Base-by-base conservation (phyloP, 2,797 vertebrate species). In the Alouatta caraya region DNA sequence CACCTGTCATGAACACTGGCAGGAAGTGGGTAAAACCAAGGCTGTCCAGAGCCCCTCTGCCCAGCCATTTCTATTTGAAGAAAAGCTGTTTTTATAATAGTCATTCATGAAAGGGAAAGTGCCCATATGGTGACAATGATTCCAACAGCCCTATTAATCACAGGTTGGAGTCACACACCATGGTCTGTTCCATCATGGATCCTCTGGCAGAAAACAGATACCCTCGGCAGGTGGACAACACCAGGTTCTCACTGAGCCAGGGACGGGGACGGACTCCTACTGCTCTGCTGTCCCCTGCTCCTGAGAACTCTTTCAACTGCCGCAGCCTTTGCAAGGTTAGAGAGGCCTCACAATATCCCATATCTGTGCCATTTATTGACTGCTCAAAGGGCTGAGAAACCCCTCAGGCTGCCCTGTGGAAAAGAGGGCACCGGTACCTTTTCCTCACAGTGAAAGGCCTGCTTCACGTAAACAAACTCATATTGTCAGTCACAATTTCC, bases 331-430 rank as follows among this genome's bases (percentile, higher is more conserved):
- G 88, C 67, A 95, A 76, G 57, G 28, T 67, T 86, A 24, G 88
- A 86, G 91, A 94, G 80, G 70, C 33, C 64, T 97, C 78, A 93
- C 52, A 88, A 64, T 80, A 42, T 85, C 67, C 67, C 70, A 73
- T 57, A 93, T 75, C 94, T 95, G 87, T 95, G 72, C n/a, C 6
- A 93, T 95, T 96, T 94, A 88, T 89, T 90, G 92, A 42, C 52
- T 42, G 30, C 88, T 83, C 26, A 28, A 93, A 96, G 88, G 48
- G 57, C 90, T 81, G 80, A 79, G 92, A 80, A 73, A 78, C 50
- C 88, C 90, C 55, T 83, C 0, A 0, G 42, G n/a, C 88, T 5
- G 42, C 81, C 78, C 55, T 22, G 26, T 5, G 33, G 61, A 81
- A 79, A 90, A 67, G 57, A 94, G 50, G 84, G 48, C 46, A 52